Conservation (phyloP, 2,888 invertebrate genomes). For the Cheilosia impressa region DNA sequence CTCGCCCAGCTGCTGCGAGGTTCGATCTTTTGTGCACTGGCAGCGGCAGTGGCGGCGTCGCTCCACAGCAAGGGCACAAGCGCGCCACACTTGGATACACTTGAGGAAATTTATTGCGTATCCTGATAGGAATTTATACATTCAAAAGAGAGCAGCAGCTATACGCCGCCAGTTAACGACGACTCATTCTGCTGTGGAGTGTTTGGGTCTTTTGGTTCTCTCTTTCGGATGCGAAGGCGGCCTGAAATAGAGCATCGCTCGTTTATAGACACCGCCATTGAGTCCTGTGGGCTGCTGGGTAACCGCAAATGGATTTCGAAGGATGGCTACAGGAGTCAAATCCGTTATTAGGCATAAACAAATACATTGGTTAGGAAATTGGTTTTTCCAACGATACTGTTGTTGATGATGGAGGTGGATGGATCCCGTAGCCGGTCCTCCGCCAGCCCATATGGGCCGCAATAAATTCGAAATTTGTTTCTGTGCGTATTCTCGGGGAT, state of each 20-base stretch:
- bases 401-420: slow-evolving; percentile 18
- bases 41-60: neutral
- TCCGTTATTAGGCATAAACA: slow-evolving; percentile 74
- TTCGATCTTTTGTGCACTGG: slow-evolving; percentile 44
- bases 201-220: slow-evolving; percentile 21
- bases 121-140: slow-evolving; percentile 70
- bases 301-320: slow-evolving; percentile 71
- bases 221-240: slow-evolving; percentile 18
- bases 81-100: slow-evolving; percentile 60
- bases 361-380: slow-evolving; percentile 75
- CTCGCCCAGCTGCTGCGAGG: neutral
- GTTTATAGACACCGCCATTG: slow-evolving; percentile 65
- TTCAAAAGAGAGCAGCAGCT: slow-evolving; percentile 26
- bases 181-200: slow-evolving; percentile 55
- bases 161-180: slow-evolving; percentile 44
- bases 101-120: slow-evolving; percentile 70
- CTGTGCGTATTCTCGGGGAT: slow-evolving; percentile 33
- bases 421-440: slow-evolving; percentile 22
- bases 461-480: slow-evolving; percentile 61
- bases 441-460: slow-evolving; percentile 39
- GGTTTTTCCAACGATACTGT: slow-evolving; percentile 53
- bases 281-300: slow-evolving; percentile 35
- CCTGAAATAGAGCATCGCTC: slow-evolving; percentile 51
- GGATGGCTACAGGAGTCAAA: slow-evolving; percentile 64
- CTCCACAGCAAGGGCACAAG: slow-evolving; percentile 14